Base-by-base conservation (phyloP, 1,140 invertebrate genomes). In the Brachionus paranguensis region DNA sequence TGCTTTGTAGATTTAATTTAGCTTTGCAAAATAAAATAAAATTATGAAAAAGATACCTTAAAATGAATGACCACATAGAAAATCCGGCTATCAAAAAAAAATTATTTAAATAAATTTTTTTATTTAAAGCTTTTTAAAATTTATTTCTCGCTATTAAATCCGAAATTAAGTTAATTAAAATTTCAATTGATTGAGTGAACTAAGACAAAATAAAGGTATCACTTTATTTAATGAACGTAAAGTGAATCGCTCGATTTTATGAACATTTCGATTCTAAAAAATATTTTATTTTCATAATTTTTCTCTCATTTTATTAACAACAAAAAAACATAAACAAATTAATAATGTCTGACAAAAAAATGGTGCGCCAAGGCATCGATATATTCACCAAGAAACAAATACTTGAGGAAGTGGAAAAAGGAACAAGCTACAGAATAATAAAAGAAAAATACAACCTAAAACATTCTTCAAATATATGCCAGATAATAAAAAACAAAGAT, bases 401-500 rank as follows among this genome's bases (percentile, higher is more conserved):
- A 43, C 37, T 72, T 5, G 68, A 72, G 10, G 68, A 72, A 41
- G 68, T 72, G 17, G 68, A 72, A 72, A 72, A 72, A 43, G 68
- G 68, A 72, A 72, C 68, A 17, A 72, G 68, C 41, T 72, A 72
- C n/a, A 45, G 17, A 72, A 43, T 41, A 41, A 72, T 72, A n/a
- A 72, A 43, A 43, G 68, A 72, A 72, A 72, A 43, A 72, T 72
- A 43, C 68, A 72, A 72, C 43, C 37, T 72, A 43, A 72, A 72
- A 17, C 68, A 72, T 45, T 72, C 68, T 17, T 72, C 68, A 43
- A 72, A 72, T 17, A 72, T 72, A 17, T 72, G 68, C 17, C 68
- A 72, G 43, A 72, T 72, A 43, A 72, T 72, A n/a, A 72, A 72
- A 72, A 72, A 72, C 33, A 72, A 72, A 72, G 68, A 72, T 10